A percentile compares a stretch with the other conserved stretches of the same genome.
Evolutionary conservation across 2,797 vertebrate genomes (phyloP).

Genomic region (Muraenolepis orangiensis): DNA sequence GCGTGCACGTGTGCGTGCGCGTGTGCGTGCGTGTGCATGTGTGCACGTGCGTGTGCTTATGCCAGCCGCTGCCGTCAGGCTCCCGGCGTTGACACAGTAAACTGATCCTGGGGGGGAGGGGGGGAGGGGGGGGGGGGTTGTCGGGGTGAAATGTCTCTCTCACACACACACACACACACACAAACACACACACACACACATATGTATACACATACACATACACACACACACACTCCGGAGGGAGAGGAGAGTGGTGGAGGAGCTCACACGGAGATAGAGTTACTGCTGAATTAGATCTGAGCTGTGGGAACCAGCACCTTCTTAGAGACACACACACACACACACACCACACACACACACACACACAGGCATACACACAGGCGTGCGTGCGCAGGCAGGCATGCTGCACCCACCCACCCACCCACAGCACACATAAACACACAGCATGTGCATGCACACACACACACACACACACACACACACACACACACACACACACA

Average conservation of each 20-base stretch:
- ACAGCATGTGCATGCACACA: not conserved
- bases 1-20: constrained; percentile 8
- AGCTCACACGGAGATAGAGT: constrained; percentile 99
- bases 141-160: constrained; percentile 55
- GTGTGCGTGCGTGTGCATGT: constrained; percentile 21
- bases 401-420: constrained; percentile 4
- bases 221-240: constrained; percentile 75
- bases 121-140: constrained; percentile 35
- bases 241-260: constrained; percentile 87
- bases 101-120: constrained; percentile 75
- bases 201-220: constrained; percentile 69
- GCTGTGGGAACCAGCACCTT: constrained; percentile 99
- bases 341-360: constrained; percentile 38
- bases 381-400: constrained; percentile 21
- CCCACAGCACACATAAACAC: constrained; percentile 18
- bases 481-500: constrained; percentile 8
- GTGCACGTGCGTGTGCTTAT: constrained; percentile 8
- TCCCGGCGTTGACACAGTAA: constrained; percentile 84
- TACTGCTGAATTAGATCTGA: constrained; percentile 98
- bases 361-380: constrained; percentile 30
- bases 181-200: constrained; percentile 42
- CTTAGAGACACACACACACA: constrained; percentile 78
- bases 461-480: constrained; percentile 13
- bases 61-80: constrained; percentile 68
- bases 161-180: constrained; percentile 59